phyloP scores from a whole-genome alignment of 2,797 vertebrate genomes.

The Carcharodon carcharias region DNA sequence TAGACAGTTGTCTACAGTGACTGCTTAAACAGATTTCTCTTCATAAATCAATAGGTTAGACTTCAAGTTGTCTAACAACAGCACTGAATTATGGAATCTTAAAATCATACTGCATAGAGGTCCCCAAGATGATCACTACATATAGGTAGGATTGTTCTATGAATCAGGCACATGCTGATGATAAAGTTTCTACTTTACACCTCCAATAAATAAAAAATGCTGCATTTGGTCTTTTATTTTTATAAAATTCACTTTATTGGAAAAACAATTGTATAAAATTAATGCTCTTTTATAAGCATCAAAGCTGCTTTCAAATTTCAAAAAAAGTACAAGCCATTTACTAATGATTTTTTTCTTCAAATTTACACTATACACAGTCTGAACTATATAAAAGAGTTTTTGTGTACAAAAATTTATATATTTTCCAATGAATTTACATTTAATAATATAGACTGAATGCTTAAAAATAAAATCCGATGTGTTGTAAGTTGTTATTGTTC shows the following conservation, averaged over 20 bases:
- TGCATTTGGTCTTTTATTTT: not conserved
- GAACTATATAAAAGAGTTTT: conserved; percentile 37
- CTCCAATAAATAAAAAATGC: not conserved
- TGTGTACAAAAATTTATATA: conserved; percentile 34
- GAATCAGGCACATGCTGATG: not conserved
- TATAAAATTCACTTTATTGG: conserved; percentile 49
- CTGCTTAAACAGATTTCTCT: not conserved
- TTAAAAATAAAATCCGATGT: conserved; percentile 29
- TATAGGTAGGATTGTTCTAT: not conserved
- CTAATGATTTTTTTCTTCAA: conserved; percentile 45
- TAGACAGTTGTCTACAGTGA: not conserved
- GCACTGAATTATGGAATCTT: not conserved
- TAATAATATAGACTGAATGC: conserved; percentile 34
- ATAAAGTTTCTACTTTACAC: not conserved
- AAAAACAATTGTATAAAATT: conserved; percentile 53
- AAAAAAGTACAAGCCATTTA: conserved; percentile 48
- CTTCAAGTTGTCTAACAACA: not conserved
- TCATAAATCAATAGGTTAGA: not conserved
- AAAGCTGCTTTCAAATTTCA: conserved; percentile 45
- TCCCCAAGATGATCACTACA: not conserved
- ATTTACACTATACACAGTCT: conserved; percentile 50
- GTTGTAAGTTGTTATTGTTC: conserved; percentile 6
- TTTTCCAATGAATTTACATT: conserved; percentile 36
- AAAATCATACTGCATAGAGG: not conserved
- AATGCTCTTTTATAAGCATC: conserved; percentile 47